Evolutionary conservation across 1,140 invertebrate species (phyloP).

Genomic region (Amphibalanus amphitrite): DNA sequence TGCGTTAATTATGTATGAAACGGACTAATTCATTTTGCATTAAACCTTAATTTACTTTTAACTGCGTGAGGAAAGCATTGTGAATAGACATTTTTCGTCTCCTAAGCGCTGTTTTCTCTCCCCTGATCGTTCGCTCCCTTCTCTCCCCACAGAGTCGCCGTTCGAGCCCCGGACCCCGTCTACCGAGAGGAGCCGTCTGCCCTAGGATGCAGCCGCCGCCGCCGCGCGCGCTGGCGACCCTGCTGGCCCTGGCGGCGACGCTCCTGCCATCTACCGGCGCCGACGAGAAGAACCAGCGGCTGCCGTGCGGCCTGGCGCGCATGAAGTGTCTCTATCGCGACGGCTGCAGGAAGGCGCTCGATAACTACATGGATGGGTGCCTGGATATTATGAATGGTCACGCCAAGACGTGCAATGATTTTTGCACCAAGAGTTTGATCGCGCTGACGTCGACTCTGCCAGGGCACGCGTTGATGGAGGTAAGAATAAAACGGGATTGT

Average conservation of each 20-base stretch:
- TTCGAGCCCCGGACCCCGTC: too few relatives aligned
- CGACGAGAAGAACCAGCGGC: neutral
- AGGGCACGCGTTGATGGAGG: conserved; percentile 50
- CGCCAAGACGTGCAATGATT: conserved; percentile 38
- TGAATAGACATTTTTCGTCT: too few relatives aligned
- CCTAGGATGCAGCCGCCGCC: too few relatives aligned
- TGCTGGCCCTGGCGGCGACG: neutral
- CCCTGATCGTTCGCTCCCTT: too few relatives aligned
- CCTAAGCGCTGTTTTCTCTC: too few relatives aligned
- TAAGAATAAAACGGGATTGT: conserved; percentile 24
- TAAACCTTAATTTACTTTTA: too few relatives aligned
- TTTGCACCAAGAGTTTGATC: conserved; percentile 52
- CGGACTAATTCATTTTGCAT: too few relatives aligned
- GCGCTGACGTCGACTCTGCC: conserved; percentile 56
- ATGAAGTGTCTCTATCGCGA: neutral
- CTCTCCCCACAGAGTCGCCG: too few relatives aligned
- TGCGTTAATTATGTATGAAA: too few relatives aligned
- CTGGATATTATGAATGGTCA: conserved; percentile 36
- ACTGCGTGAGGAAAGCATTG: too few relatives aligned
- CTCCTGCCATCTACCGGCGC: neutral
- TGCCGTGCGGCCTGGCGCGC: neutral
- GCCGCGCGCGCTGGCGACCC: neutral
- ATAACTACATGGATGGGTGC: conserved; percentile 50
- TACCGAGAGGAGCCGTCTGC: too few relatives aligned
- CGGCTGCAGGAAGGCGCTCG: conserved; percentile 11